These are phyloP conservation scores for Lepidocyrtoides sp. DNA, from an alignment of 2,888 invertebrate species.

Conservation along the genomic window DNA sequence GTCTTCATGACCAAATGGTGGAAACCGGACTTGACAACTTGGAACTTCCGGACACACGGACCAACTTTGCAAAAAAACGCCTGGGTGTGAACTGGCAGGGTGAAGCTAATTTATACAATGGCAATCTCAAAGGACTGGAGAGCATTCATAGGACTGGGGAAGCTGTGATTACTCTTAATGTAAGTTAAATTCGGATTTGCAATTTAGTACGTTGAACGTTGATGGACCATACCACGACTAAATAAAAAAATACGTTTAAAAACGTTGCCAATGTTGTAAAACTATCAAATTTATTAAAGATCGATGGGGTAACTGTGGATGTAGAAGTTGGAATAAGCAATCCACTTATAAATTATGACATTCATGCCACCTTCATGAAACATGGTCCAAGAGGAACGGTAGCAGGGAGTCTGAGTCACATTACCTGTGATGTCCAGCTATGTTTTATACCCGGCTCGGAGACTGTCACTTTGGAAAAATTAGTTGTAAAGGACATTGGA, in stretches of 20 bases:
- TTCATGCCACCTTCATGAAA: conserved; percentile 81
- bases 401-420: conserved; percentile 69
- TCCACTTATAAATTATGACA: conserved; percentile 78
- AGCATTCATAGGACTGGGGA: conserved; percentile 83
- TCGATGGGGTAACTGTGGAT: conserved; percentile 76
- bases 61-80: conserved; percentile 82
- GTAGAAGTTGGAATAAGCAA: conserved; percentile 79
- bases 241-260: too few species aligned
- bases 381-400: conserved; percentile 80
- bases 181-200: too few species aligned
- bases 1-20: conserved; percentile 82
- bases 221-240: too few species aligned
- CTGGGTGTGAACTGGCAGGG: conserved; percentile 85
- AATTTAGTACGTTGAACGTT: too few species aligned
- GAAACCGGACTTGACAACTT: conserved; percentile 80
- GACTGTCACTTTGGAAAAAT: conserved; percentile 77
- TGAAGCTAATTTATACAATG: conserved; percentile 83
- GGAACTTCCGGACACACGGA: conserved; percentile 80
- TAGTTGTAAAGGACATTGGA: conserved; percentile 80
- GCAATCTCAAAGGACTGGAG: conserved; percentile 83
- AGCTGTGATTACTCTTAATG: conserved; percentile 77
- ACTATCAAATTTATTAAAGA: too few species aligned
- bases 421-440: conserved; percentile 80
- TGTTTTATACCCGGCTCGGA: conserved; percentile 77
- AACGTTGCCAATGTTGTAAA: too few species aligned